Evolutionary conservation across 1,140 invertebrate genomes (phyloP).

Genomic region (Heterodera carotae): DNA sequence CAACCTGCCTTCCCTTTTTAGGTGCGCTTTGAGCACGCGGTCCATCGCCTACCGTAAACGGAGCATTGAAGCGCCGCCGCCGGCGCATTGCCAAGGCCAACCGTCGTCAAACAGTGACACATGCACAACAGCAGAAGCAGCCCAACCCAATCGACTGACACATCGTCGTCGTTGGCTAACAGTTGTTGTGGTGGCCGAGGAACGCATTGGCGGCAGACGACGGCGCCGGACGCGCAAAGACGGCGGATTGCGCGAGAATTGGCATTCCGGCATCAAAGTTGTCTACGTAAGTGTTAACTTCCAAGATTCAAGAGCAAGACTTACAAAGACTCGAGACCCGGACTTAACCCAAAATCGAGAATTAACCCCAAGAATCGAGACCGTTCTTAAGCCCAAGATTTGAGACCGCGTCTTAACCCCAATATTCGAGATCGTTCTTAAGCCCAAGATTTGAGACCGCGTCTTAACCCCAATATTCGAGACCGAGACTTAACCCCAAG

Average conservation of each 20-base stretch:
- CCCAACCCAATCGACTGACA: background rate
- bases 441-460: no score
- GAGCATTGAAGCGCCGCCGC: background rate
- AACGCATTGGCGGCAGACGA: conserved; percentile 14
- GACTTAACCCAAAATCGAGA: no score
- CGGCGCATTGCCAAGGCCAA: conserved; percentile 15
- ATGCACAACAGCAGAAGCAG: background rate
- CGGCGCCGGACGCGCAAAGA: conserved; percentile 5
- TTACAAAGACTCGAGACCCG: conserved; percentile 4
- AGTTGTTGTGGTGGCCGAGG: conserved; percentile 46
- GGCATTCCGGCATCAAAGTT: background rate
- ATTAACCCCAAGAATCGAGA: no score
- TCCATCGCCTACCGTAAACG: background rate
- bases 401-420: no score
- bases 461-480: no score
- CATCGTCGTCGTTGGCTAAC: conserved; percentile 33
- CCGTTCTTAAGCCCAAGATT: no score
- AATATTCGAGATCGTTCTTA: no score
- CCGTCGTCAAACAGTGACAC: background rate
- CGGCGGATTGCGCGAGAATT: background rate
- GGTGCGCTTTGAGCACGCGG: conserved; percentile 23
- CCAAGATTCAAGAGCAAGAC: conserved; percentile 6
- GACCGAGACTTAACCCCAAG: no score
- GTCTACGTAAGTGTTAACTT: conserved; percentile 17
- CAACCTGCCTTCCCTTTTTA: background rate